These are phyloP conservation scores for Dicyrtoma fusca DNA, from an alignment of 2,888 invertebrate species.

Conservation along the genomic window DNA sequence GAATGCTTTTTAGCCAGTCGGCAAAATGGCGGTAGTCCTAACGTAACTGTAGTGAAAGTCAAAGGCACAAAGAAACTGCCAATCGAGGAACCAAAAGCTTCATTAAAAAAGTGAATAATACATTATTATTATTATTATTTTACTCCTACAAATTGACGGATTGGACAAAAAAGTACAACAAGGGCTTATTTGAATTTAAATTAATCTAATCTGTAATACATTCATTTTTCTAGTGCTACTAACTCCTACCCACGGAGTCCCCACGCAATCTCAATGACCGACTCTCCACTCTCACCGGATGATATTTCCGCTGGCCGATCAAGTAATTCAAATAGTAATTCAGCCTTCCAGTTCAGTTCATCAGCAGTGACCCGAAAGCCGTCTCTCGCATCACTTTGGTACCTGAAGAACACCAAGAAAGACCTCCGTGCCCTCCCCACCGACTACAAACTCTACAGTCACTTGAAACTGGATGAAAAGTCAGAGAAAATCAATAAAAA, in stretches of 20 bases:
- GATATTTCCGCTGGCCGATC: not conserved
- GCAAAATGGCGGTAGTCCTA: no score
- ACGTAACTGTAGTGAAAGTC: not conserved
- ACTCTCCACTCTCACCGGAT: constrained; percentile 13
- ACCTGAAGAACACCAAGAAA: constrained; percentile 48
- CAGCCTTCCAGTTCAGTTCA: not conserved
- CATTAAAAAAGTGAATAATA: no score
- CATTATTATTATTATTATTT: no score
- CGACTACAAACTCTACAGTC: constrained; percentile 48
- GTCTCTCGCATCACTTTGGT: constrained; percentile 44
- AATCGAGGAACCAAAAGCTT: no score
- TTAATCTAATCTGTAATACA: not conserved
- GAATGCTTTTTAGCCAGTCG: constrained; percentile 68
- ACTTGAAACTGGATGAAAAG: constrained; percentile 36
- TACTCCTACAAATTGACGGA: no score
- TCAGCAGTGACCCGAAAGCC: not conserved
- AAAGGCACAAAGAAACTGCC: no score
- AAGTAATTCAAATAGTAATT: not conserved
- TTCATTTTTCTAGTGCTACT: not conserved
- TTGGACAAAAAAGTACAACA: no score
- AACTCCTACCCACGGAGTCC: not conserved
- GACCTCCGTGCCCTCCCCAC: constrained; percentile 43
- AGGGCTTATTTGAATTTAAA: no score
- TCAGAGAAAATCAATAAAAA: not conserved
- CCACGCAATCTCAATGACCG: not conserved